Conservation (phyloP, 2,888 invertebrate genomes). For the Cinara cedri region DNA sequence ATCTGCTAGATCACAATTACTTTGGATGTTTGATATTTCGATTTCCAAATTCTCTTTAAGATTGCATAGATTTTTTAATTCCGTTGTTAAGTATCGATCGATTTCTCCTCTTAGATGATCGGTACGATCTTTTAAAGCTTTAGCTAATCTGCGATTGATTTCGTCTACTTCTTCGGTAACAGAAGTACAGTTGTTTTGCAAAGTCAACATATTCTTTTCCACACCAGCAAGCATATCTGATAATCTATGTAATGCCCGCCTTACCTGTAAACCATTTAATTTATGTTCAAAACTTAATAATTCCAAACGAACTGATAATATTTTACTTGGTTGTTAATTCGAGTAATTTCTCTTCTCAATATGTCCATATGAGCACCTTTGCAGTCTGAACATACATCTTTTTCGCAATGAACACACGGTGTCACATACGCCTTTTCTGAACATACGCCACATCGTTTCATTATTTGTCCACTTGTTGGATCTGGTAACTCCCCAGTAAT, state of each 20-base stretch:
- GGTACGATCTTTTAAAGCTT: constrained; percentile 88
- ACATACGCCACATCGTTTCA: constrained; percentile 92
- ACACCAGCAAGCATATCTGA: constrained; percentile 84
- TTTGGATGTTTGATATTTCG: constrained; percentile 92
- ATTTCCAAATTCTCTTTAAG: constrained; percentile 92
- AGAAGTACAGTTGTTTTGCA: constrained; percentile 87
- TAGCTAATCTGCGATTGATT: constrained; percentile 83
- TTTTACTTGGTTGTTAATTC: constrained; percentile 81
- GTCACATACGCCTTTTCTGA: constrained; percentile 89
- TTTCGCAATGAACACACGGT: constrained; percentile 93
- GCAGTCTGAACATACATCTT: constrained; percentile 95
- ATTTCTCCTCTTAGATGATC: constrained; percentile 87
- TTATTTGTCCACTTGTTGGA: constrained; percentile 81
- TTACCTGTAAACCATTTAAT: constrained; percentile 64
- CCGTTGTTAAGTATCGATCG: constrained; percentile 87
- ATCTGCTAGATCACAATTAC: constrained; percentile 95
- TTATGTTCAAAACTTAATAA: not conserved
- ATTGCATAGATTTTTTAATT: constrained; percentile 82
- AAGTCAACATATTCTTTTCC: constrained; percentile 85
- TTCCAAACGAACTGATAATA: not conserved
- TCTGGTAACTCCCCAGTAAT: constrained; percentile 90
- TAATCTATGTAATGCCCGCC: constrained; percentile 84
- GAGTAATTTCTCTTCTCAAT: constrained; percentile 84
- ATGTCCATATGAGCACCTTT: constrained; percentile 96
- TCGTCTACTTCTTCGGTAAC: constrained; percentile 95